Evolutionary conservation across 2,113 vertebrate genomes (phyloP).

Genomic region (Electrona antarctica): DNA sequence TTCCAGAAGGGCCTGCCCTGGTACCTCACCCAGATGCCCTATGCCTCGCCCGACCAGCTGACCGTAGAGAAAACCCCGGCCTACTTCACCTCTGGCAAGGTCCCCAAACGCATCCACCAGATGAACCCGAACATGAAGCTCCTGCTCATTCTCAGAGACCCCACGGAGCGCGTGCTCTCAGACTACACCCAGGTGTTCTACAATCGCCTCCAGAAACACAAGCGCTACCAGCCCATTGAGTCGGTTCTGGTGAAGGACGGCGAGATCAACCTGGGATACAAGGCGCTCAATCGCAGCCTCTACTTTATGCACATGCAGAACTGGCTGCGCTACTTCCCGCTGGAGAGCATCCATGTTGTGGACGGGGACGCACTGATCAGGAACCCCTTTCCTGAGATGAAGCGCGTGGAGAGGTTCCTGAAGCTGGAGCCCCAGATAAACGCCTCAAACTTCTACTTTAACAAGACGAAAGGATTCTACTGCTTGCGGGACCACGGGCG

Average conservation of each 20-base stretch:
- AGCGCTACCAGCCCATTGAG: slow-evolving; percentile 88
- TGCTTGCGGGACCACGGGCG: slow-evolving; percentile 89
- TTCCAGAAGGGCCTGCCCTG: slow-evolving; percentile 89
- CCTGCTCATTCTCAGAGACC: slow-evolving; percentile 94
- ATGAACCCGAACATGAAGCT: slow-evolving; percentile 87
- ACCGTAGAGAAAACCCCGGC: slow-evolving; percentile 98
- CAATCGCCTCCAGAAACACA: slow-evolving; percentile 94
- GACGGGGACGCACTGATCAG: slow-evolving; percentile 92
- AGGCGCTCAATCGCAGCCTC: slow-evolving; percentile 95
- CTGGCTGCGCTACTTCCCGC: slow-evolving; percentile 91
- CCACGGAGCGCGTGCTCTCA: slow-evolving; percentile 91
- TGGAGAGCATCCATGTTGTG: slow-evolving; percentile 87
- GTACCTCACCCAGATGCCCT: slow-evolving; percentile 95
- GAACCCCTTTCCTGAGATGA: slow-evolving; percentile 92
- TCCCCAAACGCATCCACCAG: slow-evolving; percentile 86
- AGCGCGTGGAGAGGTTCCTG: slow-evolving; percentile 91
- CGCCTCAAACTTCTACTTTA: slow-evolving; percentile 96
- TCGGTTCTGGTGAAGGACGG: slow-evolving; percentile 86
- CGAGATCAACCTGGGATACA: slow-evolving; percentile 91
- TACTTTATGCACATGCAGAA: slow-evolving; percentile 91
- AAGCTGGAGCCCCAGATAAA: slow-evolving; percentile 89
- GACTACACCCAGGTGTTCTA: slow-evolving; percentile 97
- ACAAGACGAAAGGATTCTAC: slow-evolving; percentile 96
- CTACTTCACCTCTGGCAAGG: slow-evolving; percentile 92
- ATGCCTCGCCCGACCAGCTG: slow-evolving; percentile 84